Conservation (phyloP, 2,888 invertebrate genomes). For the Automeris io region DNA sequence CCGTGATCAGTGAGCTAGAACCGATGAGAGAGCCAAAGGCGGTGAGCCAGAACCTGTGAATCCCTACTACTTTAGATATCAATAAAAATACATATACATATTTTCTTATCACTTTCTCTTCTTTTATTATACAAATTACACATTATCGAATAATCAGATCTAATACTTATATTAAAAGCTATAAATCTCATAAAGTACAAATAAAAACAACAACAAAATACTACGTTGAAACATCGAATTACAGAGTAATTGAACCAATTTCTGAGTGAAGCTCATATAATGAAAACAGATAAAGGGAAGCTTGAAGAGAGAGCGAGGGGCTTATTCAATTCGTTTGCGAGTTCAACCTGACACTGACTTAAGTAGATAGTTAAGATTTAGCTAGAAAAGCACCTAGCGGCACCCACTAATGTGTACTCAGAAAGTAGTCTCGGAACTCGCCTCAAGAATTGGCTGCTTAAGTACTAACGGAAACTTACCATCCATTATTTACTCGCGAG, state of each 20-base stretch:
- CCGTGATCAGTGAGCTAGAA: too few species aligned
- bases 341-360: conserved; percentile 58
- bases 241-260: conserved; percentile 68
- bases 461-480: conserved; percentile 67
- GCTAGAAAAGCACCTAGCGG: conserved; percentile 50
- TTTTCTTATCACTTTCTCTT: too few species aligned
- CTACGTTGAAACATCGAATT: conserved; percentile 65
- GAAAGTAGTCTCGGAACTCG: conserved; percentile 60
- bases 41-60: too few species aligned
- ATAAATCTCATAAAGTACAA: conserved; percentile 36
- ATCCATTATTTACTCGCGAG: conserved; percentile 67
- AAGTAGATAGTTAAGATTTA: conserved; percentile 72
- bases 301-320: conserved; percentile 44
- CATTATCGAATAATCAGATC: too few species aligned
- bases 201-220: conserved; percentile 62
- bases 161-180: conserved; percentile 25
- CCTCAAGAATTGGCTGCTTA: conserved; percentile 64
- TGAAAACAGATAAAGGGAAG: conserved; percentile 65
- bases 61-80: too few species aligned
- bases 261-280: conserved; percentile 64
- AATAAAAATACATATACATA: too few species aligned
- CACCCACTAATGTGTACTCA: conserved; percentile 67
- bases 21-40: too few species aligned
- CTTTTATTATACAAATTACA: too few species aligned
- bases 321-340: conserved; percentile 62